phyloP scores from a whole-genome alignment of 2,113 vertebrate genomes.

The Cochlearius cochlearius region DNA sequence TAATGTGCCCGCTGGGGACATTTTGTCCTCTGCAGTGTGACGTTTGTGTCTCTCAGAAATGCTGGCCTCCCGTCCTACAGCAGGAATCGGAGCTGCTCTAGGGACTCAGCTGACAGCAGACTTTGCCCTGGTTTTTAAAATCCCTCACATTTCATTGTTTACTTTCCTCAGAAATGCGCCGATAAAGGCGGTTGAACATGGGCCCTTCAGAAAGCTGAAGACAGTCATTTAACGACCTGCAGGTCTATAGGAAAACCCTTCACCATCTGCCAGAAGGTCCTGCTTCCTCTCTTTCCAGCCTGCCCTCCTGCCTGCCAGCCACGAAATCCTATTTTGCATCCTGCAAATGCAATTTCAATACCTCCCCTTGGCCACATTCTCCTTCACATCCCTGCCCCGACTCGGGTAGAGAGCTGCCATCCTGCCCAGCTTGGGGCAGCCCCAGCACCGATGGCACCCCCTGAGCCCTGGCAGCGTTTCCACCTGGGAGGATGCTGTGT shows the following conservation, averaged over 20 bases:
- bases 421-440: neutral
- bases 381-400: neutral
- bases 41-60: neutral
- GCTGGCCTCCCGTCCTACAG: neutral
- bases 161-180: neutral
- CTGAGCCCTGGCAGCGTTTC: rapidly evolving
- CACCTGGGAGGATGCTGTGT: rapidly evolving
- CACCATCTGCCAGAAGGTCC: neutral
- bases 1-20: neutral
- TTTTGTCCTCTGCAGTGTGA: neutral
- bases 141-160: neutral
- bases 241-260: neutral
- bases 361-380: neutral
- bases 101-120: neutral
- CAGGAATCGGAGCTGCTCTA: neutral
- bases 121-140: neutral
- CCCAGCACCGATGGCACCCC: neutral
- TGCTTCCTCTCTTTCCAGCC: neutral
- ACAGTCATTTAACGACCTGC: neutral
- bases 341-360: neutral
- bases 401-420: neutral
- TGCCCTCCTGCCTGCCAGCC: neutral
- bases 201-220: neutral
- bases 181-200: neutral
- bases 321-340: neutral